A percentile compares a stretch with the other conserved stretches of the same genome.
Evolutionary conservation across 2,797 vertebrate genomes (phyloP).

Genomic region (Chelonia mydas): DNA sequence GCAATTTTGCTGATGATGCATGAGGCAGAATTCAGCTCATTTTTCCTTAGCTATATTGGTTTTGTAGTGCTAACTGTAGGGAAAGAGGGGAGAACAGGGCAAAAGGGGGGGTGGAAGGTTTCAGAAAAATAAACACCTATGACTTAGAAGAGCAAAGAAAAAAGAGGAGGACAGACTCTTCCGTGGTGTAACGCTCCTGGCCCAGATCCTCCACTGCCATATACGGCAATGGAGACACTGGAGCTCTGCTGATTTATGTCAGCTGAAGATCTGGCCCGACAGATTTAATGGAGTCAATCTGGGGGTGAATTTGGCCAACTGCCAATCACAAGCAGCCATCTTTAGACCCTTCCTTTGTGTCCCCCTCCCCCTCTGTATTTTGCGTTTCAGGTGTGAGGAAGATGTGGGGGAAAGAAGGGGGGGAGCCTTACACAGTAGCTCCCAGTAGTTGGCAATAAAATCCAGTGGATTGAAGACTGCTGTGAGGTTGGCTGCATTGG

Average conservation of each 20-base stretch:
- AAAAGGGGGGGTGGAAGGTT: accelerated
- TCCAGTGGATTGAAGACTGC: background rate
- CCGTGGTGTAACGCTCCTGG: background rate
- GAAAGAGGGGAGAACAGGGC: background rate
- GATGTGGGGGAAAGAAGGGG: background rate
- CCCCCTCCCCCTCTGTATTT: background rate
- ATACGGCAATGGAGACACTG: background rate
- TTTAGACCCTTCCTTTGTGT: background rate
- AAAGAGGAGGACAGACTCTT: background rate
- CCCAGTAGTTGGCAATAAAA: background rate
- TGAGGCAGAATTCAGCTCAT: background rate
- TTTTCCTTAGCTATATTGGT: background rate
- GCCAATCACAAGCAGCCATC: background rate
- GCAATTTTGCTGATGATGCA: background rate
- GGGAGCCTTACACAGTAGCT: background rate
- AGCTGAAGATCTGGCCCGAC: background rate
- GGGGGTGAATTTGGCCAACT: background rate
- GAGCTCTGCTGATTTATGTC: background rate
- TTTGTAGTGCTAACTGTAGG: background rate
- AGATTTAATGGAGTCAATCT: background rate
- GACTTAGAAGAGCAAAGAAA: background rate
- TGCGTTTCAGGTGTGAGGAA: background rate
- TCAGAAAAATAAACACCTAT: background rate
- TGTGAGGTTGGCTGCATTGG: background rate
- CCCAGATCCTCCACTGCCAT: background rate